phyloP scores from a whole-genome alignment of 2,797 vertebrate species.

The Spinibarbus caldwelli region DNA sequence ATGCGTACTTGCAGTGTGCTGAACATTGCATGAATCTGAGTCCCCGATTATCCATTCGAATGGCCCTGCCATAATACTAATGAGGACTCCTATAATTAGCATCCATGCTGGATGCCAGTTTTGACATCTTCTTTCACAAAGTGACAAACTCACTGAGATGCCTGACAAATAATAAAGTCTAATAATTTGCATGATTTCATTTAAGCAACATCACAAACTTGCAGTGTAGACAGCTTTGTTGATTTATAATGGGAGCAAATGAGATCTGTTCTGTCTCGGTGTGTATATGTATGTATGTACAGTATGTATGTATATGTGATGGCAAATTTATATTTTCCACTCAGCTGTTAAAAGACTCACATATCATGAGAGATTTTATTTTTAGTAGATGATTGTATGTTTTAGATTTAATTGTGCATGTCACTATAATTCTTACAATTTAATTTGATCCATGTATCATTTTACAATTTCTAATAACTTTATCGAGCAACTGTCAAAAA shows the following conservation, averaged over 20 bases:
- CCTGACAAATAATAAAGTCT: constrained; percentile 17
- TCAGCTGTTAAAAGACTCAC: background rate
- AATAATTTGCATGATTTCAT: constrained; percentile 20
- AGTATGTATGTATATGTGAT: background rate
- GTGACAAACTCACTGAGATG: background rate
- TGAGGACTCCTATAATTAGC: constrained; percentile 44
- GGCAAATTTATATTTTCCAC: background rate
- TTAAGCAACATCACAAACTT: background rate
- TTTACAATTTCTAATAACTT: background rate
- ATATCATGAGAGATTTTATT: background rate
- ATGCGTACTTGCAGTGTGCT: background rate
- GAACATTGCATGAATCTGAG: constrained; percentile 17
- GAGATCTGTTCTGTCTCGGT: background rate
- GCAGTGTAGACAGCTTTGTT: background rate
- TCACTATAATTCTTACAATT: background rate
- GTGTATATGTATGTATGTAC: background rate
- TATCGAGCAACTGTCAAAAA: background rate
- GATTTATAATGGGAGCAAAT: background rate
- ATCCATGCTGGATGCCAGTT: background rate
- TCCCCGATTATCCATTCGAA: constrained; percentile 40
- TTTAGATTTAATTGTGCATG: background rate
- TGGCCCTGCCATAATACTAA: constrained; percentile 31
- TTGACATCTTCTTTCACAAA: constrained; percentile 22
- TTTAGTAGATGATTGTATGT: background rate
- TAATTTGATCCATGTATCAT: background rate